Percentiles rank a stretch among this genome's conserved stretches.
Conservation (phyloP, 2,797 vertebrate genomes). For the Neolamprologus multifasciatus region DNA sequence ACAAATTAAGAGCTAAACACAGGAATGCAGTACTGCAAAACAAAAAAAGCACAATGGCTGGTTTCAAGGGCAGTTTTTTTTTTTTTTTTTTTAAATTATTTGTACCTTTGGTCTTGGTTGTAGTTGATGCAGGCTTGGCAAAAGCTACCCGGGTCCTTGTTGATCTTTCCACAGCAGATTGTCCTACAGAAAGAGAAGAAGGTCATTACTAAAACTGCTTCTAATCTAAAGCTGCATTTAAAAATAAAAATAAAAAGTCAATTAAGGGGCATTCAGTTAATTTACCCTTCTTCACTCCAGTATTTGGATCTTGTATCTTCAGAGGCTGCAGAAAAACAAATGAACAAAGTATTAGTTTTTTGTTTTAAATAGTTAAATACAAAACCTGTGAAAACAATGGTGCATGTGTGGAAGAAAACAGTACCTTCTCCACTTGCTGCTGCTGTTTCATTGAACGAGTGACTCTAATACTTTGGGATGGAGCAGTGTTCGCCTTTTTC, state of each 20-base stretch:
- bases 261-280: background rate
- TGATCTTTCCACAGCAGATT: slow-evolving; percentile 19
- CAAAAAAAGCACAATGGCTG: background rate
- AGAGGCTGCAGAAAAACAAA: slow-evolving; percentile 1
- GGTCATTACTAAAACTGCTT: background rate
- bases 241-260: background rate
- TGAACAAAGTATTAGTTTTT: background rate
- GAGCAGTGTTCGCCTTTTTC: background rate
- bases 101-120: slow-evolving; percentile 14
- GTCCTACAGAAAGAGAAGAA: background rate
- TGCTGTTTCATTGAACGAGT: slow-evolving; percentile 75
- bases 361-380: background rate
- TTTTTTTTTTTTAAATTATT: rapidly evolving
- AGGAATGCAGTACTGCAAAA: background rate
- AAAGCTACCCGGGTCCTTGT: slow-evolving; percentile 23
- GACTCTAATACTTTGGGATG: slow-evolving; percentile 54
- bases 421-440: slow-evolving; percentile 39
- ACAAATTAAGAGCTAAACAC: slow-evolving; percentile 7
- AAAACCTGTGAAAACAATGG: background rate
- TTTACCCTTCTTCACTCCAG: slow-evolving; percentile 42
- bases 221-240: background rate
- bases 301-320: slow-evolving; percentile 18
- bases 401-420: background rate
- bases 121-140: slow-evolving; percentile 1
- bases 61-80: background rate